Percentiles rank a stretch among this genome's conserved stretches.
phyloP scores from a whole-genome alignment of 2,888 invertebrate species.

The Drosophila neonasuta region DNA sequence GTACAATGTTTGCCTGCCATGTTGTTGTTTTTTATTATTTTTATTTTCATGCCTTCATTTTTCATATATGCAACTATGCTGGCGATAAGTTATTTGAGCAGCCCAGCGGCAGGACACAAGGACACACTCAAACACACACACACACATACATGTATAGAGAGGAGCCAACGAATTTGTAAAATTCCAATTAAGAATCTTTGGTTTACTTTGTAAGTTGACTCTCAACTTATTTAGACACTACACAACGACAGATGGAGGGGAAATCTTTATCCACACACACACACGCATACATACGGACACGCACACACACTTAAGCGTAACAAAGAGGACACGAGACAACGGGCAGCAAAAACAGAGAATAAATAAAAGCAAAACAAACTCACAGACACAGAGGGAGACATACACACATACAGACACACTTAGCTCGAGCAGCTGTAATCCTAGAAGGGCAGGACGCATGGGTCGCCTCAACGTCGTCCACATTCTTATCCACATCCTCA shows the following conservation, averaged over 20 bases:
- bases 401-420: slow-evolving; percentile 40
- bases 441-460: slow-evolving; percentile 68
- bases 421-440: slow-evolving; percentile 65
- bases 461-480: slow-evolving; percentile 28
- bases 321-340: slow-evolving; percentile 71
- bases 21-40: slow-evolving; percentile 38
- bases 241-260: slow-evolving; percentile 68
- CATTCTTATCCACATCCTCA: slow-evolving; percentile 6
- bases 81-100: slow-evolving; percentile 73
- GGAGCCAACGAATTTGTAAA: slow-evolving; percentile 75
- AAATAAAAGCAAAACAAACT: slow-evolving; percentile 74
- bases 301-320: slow-evolving; percentile 63
- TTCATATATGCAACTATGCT: slow-evolving; percentile 72
- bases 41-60: slow-evolving; percentile 63
- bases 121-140: slow-evolving; percentile 16
- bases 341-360: slow-evolving; percentile 73
- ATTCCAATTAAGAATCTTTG: slow-evolving; percentile 79
- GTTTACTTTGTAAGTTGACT: slow-evolving; percentile 79
- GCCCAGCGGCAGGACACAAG: slow-evolving; percentile 45
- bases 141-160: slow-evolving; percentile 1
- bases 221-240: slow-evolving; percentile 78
- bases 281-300: neutral
- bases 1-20: slow-evolving; percentile 20
- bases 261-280: slow-evolving; percentile 58
- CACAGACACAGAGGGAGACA: slow-evolving; percentile 28